Evolutionary conservation across 2,797 vertebrate species (phyloP).

Genomic region (Leptoclinus maculatus): DNA sequence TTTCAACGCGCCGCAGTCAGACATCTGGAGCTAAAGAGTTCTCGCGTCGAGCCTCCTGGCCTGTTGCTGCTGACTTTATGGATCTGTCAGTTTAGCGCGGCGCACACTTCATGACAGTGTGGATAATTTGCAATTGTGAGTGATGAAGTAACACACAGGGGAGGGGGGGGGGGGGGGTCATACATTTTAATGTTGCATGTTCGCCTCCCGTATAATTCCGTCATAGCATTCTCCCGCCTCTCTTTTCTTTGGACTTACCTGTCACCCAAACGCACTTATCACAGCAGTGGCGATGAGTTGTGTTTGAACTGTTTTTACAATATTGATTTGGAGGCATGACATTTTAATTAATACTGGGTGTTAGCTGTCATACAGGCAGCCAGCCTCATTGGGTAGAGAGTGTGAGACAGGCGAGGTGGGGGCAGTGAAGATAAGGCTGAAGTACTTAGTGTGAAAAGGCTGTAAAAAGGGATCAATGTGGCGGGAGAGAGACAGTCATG

Average conservation of each 20-base stretch:
- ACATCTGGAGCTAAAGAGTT: conserved; percentile 66
- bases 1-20: conserved; percentile 64
- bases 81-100: conserved; percentile 75
- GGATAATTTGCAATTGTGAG: conserved; percentile 83
- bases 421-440: conserved; percentile 76
- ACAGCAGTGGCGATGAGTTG: conserved; percentile 76
- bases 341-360: conserved; percentile 85
- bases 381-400: conserved; percentile 69
- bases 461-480: conserved; percentile 77
- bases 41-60: conserved; percentile 59
- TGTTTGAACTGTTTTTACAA: conserved; percentile 84
- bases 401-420: conserved; percentile 77
- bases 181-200: conserved; percentile 84
- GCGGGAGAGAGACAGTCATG: conserved; percentile 73
- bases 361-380: conserved; percentile 79
- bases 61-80: conserved; percentile 77
- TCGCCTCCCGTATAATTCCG: conserved; percentile 76
- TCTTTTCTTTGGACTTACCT: conserved; percentile 81
- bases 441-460: conserved; percentile 79
- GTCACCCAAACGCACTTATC: conserved; percentile 84
- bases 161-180: conserved; percentile 64
- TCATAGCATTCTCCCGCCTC: conserved; percentile 79
- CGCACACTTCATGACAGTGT: conserved; percentile 78
- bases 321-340: conserved; percentile 85
- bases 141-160: conserved; percentile 74